Evolutionary conservation across 92 coral and sea anemone genomes (phyloP).

Genomic region (Phenganax stokvisi): DNA sequence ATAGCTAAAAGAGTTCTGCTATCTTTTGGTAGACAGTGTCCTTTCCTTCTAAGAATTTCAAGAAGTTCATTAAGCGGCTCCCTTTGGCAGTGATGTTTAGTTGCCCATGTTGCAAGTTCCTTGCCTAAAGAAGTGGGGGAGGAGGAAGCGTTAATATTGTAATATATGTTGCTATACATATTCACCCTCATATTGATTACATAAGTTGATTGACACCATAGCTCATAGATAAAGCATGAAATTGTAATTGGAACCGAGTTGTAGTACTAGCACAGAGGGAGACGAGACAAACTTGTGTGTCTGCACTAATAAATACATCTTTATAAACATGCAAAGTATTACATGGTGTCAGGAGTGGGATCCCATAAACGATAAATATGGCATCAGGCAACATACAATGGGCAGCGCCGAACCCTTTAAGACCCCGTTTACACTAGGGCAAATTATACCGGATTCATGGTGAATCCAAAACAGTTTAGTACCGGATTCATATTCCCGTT

Average conservation of each 20-base stretch:
- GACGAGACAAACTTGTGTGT: neutral
- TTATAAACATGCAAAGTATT: neutral
- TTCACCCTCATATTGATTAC: too few relatives aligned
- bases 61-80: constrained; percentile 11
- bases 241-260: too few relatives aligned
- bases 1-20: constrained; percentile 16
- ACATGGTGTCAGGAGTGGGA: neutral
- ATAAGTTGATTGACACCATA: too few relatives aligned
- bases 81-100: constrained; percentile 9
- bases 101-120: constrained; percentile 26
- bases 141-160: neutral
- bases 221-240: too few relatives aligned
- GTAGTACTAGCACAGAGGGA: neutral
- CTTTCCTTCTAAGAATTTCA: constrained; percentile 5
- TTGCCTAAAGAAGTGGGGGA: neutral
- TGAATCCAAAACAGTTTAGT: too few relatives aligned
- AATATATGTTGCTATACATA: too few relatives aligned
- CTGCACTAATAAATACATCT: neutral
- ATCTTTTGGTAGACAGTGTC: constrained; percentile 20
- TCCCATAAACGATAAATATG: constrained; percentile 13
- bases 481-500: too few relatives aligned
- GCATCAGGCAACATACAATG: constrained; percentile 35
- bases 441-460: too few relatives aligned
- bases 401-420: constrained; percentile 39
- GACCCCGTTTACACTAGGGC: too few relatives aligned